Evolutionary conservation across 2,888 invertebrate species (phyloP).

Genomic region (Amphiduros pacificus): DNA sequence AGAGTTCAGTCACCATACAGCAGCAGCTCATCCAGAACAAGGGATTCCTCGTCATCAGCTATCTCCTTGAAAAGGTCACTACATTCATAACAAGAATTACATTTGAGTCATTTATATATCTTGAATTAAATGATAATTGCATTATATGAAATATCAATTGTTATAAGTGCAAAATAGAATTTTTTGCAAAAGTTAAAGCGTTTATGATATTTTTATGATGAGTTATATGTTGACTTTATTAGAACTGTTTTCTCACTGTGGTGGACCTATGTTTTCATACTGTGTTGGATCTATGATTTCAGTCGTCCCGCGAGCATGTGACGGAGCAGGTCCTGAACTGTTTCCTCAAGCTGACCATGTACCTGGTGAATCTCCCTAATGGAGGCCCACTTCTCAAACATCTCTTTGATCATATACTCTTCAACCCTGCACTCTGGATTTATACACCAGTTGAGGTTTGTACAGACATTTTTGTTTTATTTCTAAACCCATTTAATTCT

Average conservation of each 20-base stretch:
- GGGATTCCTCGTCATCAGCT: slow-evolving; percentile 97
- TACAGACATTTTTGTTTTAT: neutral
- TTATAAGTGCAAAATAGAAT: no score
- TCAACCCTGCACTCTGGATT: slow-evolving; percentile 99
- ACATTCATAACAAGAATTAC: no score
- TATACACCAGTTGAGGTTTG: slow-evolving; percentile 92
- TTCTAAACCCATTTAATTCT: neutral
- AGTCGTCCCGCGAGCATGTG: slow-evolving; percentile 73
- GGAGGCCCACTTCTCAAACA: slow-evolving; percentile 66
- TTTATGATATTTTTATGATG: no score
- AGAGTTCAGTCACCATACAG: slow-evolving; percentile 95
- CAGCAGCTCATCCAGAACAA: slow-evolving; percentile 99
- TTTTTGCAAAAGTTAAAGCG: no score
- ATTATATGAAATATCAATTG: no score
- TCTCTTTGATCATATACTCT: slow-evolving; percentile 97
- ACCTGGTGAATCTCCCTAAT: slow-evolving; percentile 49
- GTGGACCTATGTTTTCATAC: no score
- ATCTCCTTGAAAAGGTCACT: slow-evolving; percentile 83
- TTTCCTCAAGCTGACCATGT: slow-evolving; percentile 60
- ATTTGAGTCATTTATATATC: neutral
- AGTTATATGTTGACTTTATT: no score
- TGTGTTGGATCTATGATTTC: slow-evolving; percentile 15
- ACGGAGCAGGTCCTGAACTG: slow-evolving; percentile 86
- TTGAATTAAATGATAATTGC: no score
- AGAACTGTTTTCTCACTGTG: no score